phyloP scores from a whole-genome alignment of 1,140 invertebrate species.

The Scylla paramamosain region DNA sequence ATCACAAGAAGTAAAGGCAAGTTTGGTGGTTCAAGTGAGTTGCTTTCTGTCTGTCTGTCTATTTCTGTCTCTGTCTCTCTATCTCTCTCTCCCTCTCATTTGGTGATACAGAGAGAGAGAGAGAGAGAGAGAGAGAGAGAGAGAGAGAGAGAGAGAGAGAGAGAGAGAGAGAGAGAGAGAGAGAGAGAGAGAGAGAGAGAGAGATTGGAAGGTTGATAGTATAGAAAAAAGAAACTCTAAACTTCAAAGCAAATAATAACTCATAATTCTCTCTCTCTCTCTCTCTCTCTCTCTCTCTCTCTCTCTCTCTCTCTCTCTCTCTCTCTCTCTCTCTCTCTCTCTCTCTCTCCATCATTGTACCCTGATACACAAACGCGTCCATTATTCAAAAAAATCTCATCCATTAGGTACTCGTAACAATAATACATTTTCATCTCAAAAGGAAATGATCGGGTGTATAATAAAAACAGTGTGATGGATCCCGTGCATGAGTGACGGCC shows the following conservation, averaged over 20 bases:
- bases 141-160: slow-evolving; percentile 21
- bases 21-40: slow-evolving; percentile 25
- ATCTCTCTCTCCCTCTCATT: too few relatives aligned
- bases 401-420: background rate
- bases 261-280: too few relatives aligned
- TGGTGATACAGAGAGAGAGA: too few relatives aligned
- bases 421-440: background rate
- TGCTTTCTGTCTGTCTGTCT: background rate
- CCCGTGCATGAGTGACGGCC: background rate
- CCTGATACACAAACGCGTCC: background rate
- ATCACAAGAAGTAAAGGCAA: slow-evolving; percentile 41
- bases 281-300: background rate
- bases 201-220: background rate
- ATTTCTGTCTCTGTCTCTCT: background rate
- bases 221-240: too few relatives aligned
- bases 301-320: background rate
- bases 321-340: slow-evolving; percentile 46
- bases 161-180: slow-evolving; percentile 9
- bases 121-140: too few relatives aligned
- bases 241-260: too few relatives aligned
- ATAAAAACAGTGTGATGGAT: background rate
- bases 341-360: slow-evolving; percentile 44
- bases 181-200: slow-evolving; percentile 39
- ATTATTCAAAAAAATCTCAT: background rate
- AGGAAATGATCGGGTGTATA: background rate